These are phyloP conservation scores for Aythya baeri DNA, from an alignment of 2,113 vertebrate genomes.

Conservation along the genomic window DNA sequence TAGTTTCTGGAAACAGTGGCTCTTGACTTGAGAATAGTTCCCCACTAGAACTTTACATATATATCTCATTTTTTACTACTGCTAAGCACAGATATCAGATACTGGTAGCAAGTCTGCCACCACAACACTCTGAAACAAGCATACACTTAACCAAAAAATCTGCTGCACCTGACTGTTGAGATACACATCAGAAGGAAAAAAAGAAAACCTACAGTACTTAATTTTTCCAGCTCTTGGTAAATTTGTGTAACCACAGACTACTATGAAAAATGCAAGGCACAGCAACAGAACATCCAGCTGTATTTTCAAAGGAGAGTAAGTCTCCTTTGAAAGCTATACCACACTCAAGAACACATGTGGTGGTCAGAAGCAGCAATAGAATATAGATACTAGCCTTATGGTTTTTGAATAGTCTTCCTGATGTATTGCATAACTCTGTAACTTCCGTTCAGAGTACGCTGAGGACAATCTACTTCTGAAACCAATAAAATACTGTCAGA, in stretches of 20 bases:
- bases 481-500: background rate
- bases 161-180: background rate
- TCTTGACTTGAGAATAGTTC: background rate
- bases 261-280: background rate
- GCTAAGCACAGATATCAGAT: background rate
- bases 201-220: background rate
- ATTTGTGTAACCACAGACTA: background rate
- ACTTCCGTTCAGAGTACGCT: background rate
- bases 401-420: background rate
- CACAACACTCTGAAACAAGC: background rate
- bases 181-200: background rate
- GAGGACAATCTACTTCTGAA: background rate
- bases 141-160: background rate
- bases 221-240: background rate
- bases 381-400: background rate
- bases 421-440: background rate
- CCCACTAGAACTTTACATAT: background rate
- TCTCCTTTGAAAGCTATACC: background rate
- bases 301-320: background rate
- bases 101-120: background rate
- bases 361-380: background rate
- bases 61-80: background rate
- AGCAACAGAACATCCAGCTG: background rate
- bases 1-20: background rate
- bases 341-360: background rate